Evolutionary conservation across 2,888 invertebrate genomes (phyloP), one percentile per base, ranked within the genome.

Genomic region (Sipha maydis): DNA sequence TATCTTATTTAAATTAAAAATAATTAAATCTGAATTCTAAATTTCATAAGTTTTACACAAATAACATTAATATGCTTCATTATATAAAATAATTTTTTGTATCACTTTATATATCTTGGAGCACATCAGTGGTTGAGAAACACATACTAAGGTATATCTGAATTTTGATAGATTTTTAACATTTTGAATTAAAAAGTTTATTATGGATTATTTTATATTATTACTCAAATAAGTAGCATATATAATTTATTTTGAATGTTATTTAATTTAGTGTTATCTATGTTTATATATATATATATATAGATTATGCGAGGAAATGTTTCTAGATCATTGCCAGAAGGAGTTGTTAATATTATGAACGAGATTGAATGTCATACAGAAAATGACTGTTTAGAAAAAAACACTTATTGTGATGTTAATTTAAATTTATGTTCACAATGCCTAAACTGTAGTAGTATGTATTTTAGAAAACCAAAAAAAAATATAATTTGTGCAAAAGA

Each of bases 371-470:
- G 86, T 28, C 28, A 41, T 61, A 80, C 41, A 41, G 86, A 86
- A 41, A 73, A 8, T 41, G 86, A 86, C 5, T 86, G 86, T 80
- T 38, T 17, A 34, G 73, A 71, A 73, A 71, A 21, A 14, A 80
- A 86, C 25, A 73, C 61, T 71, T 86, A 79, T 73, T 86, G 86
- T 54, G 79, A 86, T 86, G 38, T 41, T 61, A 73, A 38, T 73
- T 73, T 86, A 73, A 86, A 86, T 80, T 79, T 86, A 41, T 86
- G 86, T 61, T 86, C 79, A 28, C 86, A 86, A 61, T 86, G 86
- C 61, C 21, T 86, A 21, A 79, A 86, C n/a, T 86, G 86, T 61
- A 73, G 86, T 61, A 73, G 71, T 56, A 28, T 80, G 11, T 86
- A 86, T 80, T 86, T 86, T 61, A 86, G 86, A 80, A 86, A 28